Conservation (phyloP, 2,113 vertebrate genomes). For the Silurus meridionalis region DNA sequence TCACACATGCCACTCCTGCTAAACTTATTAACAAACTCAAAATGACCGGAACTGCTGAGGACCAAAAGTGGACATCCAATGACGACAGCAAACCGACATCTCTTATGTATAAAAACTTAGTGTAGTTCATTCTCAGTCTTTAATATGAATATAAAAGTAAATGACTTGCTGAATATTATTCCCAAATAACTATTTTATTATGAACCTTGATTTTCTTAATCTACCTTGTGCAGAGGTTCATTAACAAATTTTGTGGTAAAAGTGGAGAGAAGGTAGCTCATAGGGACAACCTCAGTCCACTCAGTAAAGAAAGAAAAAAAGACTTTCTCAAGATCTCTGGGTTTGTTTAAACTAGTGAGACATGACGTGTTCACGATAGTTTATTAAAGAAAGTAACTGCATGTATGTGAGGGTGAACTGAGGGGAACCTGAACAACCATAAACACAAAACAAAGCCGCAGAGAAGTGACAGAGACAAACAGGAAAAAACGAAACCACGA, state of each 20-base stretch:
- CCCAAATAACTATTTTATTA: neutral
- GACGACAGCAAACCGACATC: no score
- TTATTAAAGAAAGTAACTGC: neutral
- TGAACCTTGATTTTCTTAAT: neutral
- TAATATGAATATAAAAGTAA: neutral
- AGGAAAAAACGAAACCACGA: slow-evolving; percentile 3
- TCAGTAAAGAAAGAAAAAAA: neutral
- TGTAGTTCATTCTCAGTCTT: neutral
- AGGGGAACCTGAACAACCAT: neutral
- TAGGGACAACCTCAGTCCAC: slow-evolving; percentile 56
- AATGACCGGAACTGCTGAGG: no score
- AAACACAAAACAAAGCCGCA: neutral
- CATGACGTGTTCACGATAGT: neutral
- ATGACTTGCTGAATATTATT: neutral
- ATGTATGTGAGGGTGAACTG: neutral
- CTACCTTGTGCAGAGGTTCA: neutral
- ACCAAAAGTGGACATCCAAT: no score
- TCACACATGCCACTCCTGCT: no score
- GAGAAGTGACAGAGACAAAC: slow-evolving; percentile 12
- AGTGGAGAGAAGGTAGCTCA: slow-evolving; percentile 43
- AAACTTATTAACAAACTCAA: no score
- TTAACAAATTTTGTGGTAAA: slow-evolving; percentile 42
- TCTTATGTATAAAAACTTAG: no score
- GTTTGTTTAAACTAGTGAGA: neutral
- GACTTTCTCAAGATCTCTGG: neutral